phyloP scores from a whole-genome alignment of 2,113 vertebrate species.

The Poecile atricapillus region DNA sequence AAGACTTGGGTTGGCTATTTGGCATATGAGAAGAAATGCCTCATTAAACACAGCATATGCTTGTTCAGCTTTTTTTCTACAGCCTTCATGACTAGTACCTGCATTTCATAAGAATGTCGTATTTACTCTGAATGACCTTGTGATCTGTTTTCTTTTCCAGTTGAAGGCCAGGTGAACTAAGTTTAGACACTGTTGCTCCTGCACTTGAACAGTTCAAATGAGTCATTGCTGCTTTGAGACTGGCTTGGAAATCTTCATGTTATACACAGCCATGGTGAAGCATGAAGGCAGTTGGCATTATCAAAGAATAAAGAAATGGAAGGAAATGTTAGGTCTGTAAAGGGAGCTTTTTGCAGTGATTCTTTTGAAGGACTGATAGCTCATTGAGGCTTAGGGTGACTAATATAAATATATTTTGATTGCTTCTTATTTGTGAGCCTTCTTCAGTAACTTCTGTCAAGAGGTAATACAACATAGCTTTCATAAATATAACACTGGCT shows the following conservation, averaged over 20 bases:
- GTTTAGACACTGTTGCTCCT: background rate
- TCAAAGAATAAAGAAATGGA: background rate
- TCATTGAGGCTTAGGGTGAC: background rate
- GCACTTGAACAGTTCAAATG: background rate
- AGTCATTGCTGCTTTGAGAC: background rate
- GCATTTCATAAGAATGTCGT: background rate
- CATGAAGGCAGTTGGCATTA: background rate
- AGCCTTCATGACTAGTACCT: background rate
- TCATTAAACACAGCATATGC: background rate
- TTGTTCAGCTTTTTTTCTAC: background rate
- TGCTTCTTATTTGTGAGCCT: background rate
- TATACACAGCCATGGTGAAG: background rate
- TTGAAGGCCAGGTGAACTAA: background rate
- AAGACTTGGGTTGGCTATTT: background rate
- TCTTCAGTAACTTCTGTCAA: background rate
- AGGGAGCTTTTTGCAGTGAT: background rate
- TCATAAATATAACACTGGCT: background rate
- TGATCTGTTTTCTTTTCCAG: background rate
- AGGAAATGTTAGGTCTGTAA: background rate
- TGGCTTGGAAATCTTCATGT: background rate
- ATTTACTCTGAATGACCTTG: background rate
- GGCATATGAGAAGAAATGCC: background rate
- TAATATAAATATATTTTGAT: background rate
- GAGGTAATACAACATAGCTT: background rate
- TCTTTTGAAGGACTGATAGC: background rate